phyloP scores from a whole-genome alignment of 2,797 vertebrate genomes.

The Eleutherodactylus coqui region DNA sequence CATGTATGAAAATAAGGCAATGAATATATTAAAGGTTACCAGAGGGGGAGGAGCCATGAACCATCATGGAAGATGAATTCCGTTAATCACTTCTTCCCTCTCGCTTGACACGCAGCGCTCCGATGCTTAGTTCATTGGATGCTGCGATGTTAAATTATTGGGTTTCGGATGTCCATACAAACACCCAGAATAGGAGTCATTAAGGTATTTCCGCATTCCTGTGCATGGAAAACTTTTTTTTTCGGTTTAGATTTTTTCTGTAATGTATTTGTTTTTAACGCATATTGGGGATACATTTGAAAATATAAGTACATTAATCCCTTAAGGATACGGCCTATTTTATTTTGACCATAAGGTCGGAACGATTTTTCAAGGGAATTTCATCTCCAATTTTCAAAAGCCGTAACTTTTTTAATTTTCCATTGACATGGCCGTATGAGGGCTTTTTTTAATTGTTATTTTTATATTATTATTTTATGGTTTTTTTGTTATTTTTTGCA shows the following conservation, averaged over 20 bases:
- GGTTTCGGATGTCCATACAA: neutral
- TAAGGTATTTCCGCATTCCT: neutral
- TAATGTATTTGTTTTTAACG: neutral
- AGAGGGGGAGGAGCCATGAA: conserved; percentile 66
- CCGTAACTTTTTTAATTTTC: too few relatives aligned
- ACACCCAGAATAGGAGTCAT: neutral
- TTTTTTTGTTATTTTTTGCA: too few relatives aligned
- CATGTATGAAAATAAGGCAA: conserved; percentile 86
- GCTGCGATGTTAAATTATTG: conserved; percentile 34
- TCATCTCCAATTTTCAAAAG: too few relatives aligned
- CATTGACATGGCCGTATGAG: too few relatives aligned
- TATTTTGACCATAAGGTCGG: too few relatives aligned
- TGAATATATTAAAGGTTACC: conserved; percentile 82
- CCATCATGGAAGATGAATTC: conserved; percentile 38
- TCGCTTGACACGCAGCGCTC: conserved; percentile 55
- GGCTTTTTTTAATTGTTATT: too few relatives aligned
- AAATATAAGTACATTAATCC: neutral
- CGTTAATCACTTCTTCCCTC: conserved; percentile 64
- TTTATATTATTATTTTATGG: too few relatives aligned
- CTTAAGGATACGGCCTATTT: too few relatives aligned
- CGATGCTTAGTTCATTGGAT: conserved; percentile 48
- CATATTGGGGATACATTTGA: neutral
- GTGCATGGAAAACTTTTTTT: neutral
- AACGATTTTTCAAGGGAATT: too few relatives aligned
- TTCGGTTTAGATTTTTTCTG: neutral